A percentile compares a stretch with the other conserved stretches of the same genome.
Conservation (phyloP, 2,888 invertebrate species). For the Drosophila rellima region DNA sequence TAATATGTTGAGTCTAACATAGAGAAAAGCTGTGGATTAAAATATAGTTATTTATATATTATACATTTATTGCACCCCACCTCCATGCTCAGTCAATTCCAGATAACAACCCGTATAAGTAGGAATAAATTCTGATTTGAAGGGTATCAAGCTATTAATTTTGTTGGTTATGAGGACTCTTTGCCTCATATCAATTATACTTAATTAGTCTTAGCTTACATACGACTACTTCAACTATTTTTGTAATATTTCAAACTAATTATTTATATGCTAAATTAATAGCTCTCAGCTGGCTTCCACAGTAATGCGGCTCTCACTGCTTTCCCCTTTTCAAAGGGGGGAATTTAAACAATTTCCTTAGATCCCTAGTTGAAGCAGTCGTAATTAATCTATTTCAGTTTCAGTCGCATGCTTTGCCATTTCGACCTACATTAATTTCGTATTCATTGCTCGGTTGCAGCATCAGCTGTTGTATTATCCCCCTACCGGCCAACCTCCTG, state of each 20-base stretch:
- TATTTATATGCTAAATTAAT: conserved; percentile 55
- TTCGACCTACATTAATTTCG: conserved; percentile 79
- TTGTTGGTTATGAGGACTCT: no score
- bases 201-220: conserved; percentile 17
- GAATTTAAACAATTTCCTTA: conserved; percentile 21
- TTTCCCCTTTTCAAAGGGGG: not conserved
- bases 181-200: conserved; percentile 10
- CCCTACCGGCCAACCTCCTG: not conserved
- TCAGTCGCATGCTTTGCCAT: conserved; percentile 71
- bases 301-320: not conserved
- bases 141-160: not conserved
- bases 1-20: no score
- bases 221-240: conserved; percentile 17
- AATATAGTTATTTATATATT: no score
- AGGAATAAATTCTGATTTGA: not conserved
- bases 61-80: no score
- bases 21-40: no score
- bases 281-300: conserved; percentile 42
- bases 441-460: conserved; percentile 71
- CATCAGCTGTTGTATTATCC: conserved; percentile 64
- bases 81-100: no score
- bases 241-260: conserved; percentile 47
- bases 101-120: no score
- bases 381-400: conserved; percentile 79
- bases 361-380: conserved; percentile 38